Evolutionary conservation across 2,113 vertebrate genomes (phyloP).

Genomic region (Colossoma macropomum): DNA sequence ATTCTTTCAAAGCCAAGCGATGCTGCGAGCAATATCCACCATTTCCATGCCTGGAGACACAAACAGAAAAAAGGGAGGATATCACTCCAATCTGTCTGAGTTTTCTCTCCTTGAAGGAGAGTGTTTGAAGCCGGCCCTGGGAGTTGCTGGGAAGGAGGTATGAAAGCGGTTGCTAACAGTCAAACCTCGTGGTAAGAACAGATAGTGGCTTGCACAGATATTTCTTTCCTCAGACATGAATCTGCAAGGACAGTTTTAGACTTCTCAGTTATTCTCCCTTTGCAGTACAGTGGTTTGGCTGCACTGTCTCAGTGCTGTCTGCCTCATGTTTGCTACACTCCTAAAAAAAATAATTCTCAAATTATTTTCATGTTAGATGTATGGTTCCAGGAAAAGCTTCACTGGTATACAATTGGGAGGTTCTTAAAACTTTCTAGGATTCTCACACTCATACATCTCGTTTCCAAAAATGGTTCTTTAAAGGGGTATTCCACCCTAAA

Average conservation of each 20-base stretch:
- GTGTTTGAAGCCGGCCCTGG: constrained; percentile 14
- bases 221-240: background rate
- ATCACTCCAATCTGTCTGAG: constrained; percentile 3
- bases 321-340: background rate
- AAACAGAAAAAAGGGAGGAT: constrained; percentile 18
- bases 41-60: background rate
- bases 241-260: background rate
- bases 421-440: too few relatives aligned
- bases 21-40: constrained; percentile 17
- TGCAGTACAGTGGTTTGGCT: background rate
- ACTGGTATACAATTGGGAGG: too few relatives aligned
- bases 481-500: too few relatives aligned
- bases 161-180: background rate
- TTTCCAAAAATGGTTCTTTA: too few relatives aligned
- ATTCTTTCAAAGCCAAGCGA: constrained; percentile 34
- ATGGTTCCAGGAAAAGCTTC: too few relatives aligned
- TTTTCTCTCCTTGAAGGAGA: constrained; percentile 9
- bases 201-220: background rate
- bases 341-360: background rate
- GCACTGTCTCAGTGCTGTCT: background rate
- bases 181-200: background rate
- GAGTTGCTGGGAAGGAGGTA: background rate
- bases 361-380: background rate
- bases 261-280: background rate
- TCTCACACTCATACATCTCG: too few relatives aligned